These are phyloP conservation scores for Tangara arthus DNA, from an alignment of 2,797 vertebrate genomes.

Conservation along the genomic window DNA sequence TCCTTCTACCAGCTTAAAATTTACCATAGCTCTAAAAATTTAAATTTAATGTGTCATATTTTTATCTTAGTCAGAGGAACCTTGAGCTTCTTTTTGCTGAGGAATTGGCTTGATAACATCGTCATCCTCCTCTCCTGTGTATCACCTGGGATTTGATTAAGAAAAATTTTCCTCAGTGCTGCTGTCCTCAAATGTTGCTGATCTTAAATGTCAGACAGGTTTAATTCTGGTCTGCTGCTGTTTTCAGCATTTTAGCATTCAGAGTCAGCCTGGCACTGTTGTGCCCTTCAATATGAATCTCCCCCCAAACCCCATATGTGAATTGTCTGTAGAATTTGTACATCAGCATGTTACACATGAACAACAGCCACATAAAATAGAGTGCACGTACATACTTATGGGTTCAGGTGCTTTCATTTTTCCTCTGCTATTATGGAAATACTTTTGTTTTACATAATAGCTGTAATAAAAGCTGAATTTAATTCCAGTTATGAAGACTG, in stretches of 20 bases:
- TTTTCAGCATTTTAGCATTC: not conserved
- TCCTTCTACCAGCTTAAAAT: not conserved
- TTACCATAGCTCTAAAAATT: not conserved
- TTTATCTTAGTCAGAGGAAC: not conserved
- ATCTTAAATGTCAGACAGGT: not conserved
- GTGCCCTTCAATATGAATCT: not conserved
- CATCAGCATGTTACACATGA: not conserved
- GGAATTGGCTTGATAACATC: not conserved
- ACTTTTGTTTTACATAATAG: not conserved
- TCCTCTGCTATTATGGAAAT: not conserved
- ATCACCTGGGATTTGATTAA: slow-evolving; percentile 1
- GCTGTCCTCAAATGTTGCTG: not conserved
- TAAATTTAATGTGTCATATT: not conserved
- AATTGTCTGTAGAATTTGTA: not conserved
- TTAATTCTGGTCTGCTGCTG: not conserved
- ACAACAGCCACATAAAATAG: not conserved
- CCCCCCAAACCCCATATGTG: not conserved
- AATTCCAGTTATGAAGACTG: not conserved
- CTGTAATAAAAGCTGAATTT: not conserved
- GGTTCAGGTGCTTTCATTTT: not conserved
- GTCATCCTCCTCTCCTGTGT: not conserved
- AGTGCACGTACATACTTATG: not conserved
- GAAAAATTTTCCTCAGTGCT: not conserved
- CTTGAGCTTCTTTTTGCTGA: not conserved
- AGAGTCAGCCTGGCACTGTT: not conserved